Percentiles rank a stretch among this genome's conserved stretches.
These are phyloP conservation scores for Pristiophorus japonicus DNA, from an alignment of 2,113 vertebrate species.

Conservation along the genomic window DNA sequence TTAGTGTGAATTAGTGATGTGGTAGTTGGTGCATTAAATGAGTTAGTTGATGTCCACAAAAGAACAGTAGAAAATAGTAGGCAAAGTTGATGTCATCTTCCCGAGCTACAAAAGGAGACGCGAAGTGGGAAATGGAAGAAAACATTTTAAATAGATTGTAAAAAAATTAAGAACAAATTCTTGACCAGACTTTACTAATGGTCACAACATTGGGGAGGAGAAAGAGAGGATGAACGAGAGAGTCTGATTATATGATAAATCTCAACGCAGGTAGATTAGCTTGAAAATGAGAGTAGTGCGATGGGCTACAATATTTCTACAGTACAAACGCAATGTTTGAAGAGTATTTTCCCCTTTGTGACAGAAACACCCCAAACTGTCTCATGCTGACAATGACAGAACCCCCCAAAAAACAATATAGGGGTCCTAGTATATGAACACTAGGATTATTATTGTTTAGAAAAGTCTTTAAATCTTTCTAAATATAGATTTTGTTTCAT, in stretches of 20 bases:
- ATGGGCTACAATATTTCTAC: constrained; percentile 52
- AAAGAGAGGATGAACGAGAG: not conserved
- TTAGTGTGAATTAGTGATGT: too few species aligned
- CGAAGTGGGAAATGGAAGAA: too few species aligned
- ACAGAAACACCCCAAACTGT: not conserved
- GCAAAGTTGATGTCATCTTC: too few species aligned
- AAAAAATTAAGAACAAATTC: too few species aligned
- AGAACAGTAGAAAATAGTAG: too few species aligned
- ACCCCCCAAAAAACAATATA: not conserved
- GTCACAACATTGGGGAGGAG: too few species aligned
- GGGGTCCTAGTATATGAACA: not conserved
- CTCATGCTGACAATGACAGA: too few species aligned
- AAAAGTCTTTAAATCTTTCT: not conserved
- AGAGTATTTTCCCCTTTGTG: not conserved
- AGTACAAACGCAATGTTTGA: not conserved
- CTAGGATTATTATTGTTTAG: not conserved
- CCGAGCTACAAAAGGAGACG: too few species aligned
- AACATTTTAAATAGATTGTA: too few species aligned
- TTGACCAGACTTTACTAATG: too few species aligned
- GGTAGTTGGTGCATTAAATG: too few species aligned
- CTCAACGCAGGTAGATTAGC: constrained; percentile 56
- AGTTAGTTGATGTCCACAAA: too few species aligned
- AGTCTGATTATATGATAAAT: constrained; percentile 51
- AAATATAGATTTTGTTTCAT: not conserved
- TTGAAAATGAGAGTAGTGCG: constrained; percentile 57